phyloP scores from a whole-genome alignment of 2,113 vertebrate genomes.

The Cololabis saira region DNA sequence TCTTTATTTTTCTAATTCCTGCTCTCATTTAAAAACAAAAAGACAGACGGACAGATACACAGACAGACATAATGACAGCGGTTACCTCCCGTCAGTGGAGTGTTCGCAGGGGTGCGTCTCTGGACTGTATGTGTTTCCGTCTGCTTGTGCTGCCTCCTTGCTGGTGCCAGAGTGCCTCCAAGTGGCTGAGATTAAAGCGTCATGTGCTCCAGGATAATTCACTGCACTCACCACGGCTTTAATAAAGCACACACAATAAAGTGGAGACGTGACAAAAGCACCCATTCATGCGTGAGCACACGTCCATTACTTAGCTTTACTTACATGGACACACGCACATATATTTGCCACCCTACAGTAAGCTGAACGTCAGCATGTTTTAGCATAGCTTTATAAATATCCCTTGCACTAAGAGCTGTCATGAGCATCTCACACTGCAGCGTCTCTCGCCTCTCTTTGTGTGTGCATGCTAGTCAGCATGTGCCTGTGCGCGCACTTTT shows the following conservation, averaged over 20 bases:
- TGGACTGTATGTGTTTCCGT: no score
- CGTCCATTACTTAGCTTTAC: constrained; percentile 6
- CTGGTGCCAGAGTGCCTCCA: constrained; percentile 54
- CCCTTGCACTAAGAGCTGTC: constrained; percentile 18
- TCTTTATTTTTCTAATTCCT: constrained; percentile 3
- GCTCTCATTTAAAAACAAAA: constrained; percentile 1
- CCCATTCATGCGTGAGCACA: background rate
- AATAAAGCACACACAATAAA: constrained; percentile 12
- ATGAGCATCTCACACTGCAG: constrained; percentile 2
- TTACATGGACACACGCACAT: constrained; percentile 4
- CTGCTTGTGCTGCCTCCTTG: background rate
- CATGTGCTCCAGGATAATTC: no score
- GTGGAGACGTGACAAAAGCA: constrained; percentile 5
- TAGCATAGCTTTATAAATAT: constrained; percentile 52
- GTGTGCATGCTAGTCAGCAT: no score
- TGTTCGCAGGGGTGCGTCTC: no score
- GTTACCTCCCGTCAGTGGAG: background rate
- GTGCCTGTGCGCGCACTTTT: constrained; percentile 17
- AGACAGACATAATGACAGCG: constrained; percentile 1
- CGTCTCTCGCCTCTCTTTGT: background rate
- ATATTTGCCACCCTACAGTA: constrained; percentile 22
- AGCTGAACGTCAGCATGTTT: constrained; percentile 61
- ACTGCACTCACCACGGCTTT: background rate
- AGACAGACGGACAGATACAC: no score
- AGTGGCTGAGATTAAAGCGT: constrained; percentile 10